Evolutionary conservation across 2,797 vertebrate species (phyloP).

Genomic region (Sarcophilus harrisii): DNA sequence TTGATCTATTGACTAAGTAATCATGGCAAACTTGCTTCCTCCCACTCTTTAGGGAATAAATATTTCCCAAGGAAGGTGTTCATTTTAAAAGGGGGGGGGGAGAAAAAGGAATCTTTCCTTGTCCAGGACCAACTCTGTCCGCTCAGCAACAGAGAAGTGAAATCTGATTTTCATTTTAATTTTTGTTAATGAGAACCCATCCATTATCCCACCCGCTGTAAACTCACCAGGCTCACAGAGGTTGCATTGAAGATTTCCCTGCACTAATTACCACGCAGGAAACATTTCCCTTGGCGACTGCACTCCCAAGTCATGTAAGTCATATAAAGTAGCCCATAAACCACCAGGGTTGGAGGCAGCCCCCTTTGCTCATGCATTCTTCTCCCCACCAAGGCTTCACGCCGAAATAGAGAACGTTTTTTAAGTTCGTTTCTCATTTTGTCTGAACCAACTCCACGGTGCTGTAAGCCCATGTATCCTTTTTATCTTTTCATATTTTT

Average conservation of each 20-base stretch:
- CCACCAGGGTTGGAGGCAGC: background rate
- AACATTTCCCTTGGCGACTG: conserved; percentile 58
- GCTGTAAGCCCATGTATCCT: conserved; percentile 1
- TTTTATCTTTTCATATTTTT: conserved; percentile 34
- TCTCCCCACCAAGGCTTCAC: background rate
- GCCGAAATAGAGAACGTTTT: conserved; percentile 53
- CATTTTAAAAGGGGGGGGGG: background rate
- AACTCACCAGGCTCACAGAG: conserved; percentile 23
- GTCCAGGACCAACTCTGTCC: conserved; percentile 34
- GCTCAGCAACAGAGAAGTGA: conserved; percentile 45
- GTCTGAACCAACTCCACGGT: background rate
- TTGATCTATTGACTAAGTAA: conserved; percentile 45
- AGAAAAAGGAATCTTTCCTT: conserved; percentile 45
- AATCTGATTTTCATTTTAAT: conserved; percentile 72
- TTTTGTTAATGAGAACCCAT: conserved; percentile 61
- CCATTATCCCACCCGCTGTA: conserved; percentile 28
- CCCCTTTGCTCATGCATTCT: conserved; percentile 15
- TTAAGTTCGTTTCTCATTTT: conserved; percentile 54
- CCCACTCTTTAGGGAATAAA: background rate
- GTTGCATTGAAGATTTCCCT: conserved; percentile 48
- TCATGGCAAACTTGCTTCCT: background rate
- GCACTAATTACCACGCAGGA: conserved; percentile 55
- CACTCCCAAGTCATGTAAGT: conserved; percentile 21
- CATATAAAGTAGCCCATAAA: conserved; percentile 67
- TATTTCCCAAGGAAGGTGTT: conserved; percentile 33